Evolutionary conservation across 2,888 invertebrate species (phyloP).

Genomic region (Bruchidius siliquastri): DNA sequence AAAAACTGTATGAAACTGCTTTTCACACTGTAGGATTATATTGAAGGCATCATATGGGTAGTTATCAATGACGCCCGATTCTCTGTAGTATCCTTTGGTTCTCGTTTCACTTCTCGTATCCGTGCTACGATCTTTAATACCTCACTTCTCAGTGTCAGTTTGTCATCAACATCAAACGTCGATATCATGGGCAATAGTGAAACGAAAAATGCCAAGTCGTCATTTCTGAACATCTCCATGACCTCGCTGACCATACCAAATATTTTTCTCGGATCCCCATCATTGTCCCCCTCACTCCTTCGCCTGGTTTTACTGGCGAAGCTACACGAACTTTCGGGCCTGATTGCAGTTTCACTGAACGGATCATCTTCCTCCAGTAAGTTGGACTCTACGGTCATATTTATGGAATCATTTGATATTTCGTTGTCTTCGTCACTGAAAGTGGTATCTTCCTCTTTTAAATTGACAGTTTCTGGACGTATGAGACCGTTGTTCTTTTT

Average conservation of each 20-base stretch:
- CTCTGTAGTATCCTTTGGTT: background rate
- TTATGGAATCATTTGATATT: background rate
- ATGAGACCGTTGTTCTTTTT: background rate
- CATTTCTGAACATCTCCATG: background rate
- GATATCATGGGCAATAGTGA: background rate
- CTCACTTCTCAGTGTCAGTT: background rate
- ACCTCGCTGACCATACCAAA: background rate
- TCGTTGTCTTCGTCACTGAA: background rate
- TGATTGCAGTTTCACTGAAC: background rate
- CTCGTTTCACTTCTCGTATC: background rate
- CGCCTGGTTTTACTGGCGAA: background rate
- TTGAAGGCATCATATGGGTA: too few relatives aligned
- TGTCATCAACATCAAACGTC: background rate
- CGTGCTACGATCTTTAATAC: background rate
- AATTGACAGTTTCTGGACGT: background rate
- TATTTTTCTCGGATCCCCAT: background rate
- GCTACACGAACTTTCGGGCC: background rate
- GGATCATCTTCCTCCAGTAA: background rate
- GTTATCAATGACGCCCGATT: background rate
- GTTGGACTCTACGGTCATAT: background rate
- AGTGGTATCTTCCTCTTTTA: background rate
- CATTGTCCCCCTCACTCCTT: background rate
- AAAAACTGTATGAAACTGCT: too few relatives aligned
- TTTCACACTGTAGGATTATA: too few relatives aligned
- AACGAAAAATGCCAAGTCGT: background rate